Evolutionary conservation across 1,140 invertebrate species (phyloP).

Genomic region (Pollicipes pollicipes): DNA sequence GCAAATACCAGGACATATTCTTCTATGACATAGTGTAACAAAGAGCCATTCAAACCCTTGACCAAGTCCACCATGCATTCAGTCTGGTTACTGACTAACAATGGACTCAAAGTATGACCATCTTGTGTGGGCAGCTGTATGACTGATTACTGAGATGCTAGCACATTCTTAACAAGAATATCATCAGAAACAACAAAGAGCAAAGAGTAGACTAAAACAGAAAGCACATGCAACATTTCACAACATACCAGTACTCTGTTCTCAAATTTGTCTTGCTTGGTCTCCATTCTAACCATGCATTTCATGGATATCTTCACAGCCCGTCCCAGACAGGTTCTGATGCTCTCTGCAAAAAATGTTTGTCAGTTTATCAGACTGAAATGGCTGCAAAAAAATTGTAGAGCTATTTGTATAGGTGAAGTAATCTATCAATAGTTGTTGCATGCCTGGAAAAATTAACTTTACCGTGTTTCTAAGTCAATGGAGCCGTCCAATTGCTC

Average conservation of each 20-base stretch:
- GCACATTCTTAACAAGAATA: constrained; percentile 1
- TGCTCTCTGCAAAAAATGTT: constrained; percentile 51
- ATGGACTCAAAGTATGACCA: neutral
- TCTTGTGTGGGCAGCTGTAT: neutral
- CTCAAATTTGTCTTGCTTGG: constrained; percentile 79
- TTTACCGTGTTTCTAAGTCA: too few relatives aligned
- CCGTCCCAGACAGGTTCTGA: constrained; percentile 69
- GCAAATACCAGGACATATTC: too few relatives aligned
- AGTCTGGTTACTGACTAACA: neutral
- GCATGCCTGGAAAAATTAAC: too few relatives aligned
- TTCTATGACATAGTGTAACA: too few relatives aligned
- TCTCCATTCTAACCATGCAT: constrained; percentile 79
- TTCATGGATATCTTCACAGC: constrained; percentile 81
- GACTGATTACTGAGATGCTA: constrained; percentile 7
- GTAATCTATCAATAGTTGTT: too few relatives aligned
- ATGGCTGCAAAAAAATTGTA: constrained; percentile 9
- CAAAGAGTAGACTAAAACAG: neutral
- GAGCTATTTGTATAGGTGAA: neutral
- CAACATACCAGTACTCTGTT: constrained; percentile 78
- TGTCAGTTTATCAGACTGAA: constrained; percentile 10
- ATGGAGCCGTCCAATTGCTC: neutral
- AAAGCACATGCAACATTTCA: constrained; percentile 3
- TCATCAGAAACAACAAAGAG: constrained; percentile 3
- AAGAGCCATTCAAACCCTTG: too few relatives aligned
- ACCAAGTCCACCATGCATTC: neutral